Conservation (phyloP, 2,113 vertebrate species). For the Hemiprocne comata region DNA sequence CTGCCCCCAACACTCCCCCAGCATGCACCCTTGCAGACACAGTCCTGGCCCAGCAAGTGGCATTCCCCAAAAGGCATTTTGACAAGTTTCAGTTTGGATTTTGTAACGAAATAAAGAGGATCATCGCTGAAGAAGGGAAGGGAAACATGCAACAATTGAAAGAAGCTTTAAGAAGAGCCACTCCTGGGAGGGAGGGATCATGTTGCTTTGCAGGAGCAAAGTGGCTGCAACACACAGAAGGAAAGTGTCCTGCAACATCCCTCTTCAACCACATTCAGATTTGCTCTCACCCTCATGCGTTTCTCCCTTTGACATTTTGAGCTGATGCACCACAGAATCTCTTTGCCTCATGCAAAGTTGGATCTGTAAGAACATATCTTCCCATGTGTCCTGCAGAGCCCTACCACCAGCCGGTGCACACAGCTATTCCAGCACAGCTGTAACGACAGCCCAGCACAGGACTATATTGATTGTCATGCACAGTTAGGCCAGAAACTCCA, state of each 20-base stretch:
- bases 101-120: background rate
- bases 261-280: background rate
- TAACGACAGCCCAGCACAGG: fast-evolving
- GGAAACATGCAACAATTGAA: background rate
- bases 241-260: background rate
- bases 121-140: background rate
- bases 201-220: background rate
- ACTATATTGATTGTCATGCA: fast-evolving
- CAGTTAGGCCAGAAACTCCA: background rate
- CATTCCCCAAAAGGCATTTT: background rate
- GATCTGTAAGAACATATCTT: background rate
- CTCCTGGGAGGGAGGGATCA: background rate
- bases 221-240: background rate
- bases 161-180: background rate
- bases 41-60: background rate
- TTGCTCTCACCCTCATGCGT: fast-evolving
- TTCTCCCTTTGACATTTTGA: background rate
- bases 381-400: fast-evolving
- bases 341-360: background rate
- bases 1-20: fast-evolving
- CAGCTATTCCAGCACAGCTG: background rate
- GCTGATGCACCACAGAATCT: background rate
- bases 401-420: background rate
- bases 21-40: fast-evolving
- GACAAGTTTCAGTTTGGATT: background rate